Evolutionary conservation across 64 coral and sea anemone species (phyloP).

Genomic region (Actinia tenebrosa): DNA sequence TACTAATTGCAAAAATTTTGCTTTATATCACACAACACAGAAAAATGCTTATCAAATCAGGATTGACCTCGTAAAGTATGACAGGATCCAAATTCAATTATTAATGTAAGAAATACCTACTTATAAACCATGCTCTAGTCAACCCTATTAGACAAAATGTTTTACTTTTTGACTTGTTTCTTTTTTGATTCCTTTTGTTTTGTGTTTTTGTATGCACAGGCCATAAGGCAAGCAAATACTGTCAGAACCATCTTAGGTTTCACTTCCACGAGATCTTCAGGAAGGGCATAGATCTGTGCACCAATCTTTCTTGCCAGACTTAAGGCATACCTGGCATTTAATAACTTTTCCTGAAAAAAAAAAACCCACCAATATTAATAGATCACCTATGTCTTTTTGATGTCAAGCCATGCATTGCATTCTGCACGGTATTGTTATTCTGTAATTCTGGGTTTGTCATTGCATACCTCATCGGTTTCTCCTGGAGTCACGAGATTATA

Average conservation of each 20-base stretch:
- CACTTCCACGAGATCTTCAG: conserved; percentile 90
- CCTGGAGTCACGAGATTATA: conserved; percentile 62
- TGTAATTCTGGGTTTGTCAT: no score
- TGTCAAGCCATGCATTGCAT: no score
- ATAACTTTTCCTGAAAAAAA: conserved; percentile 69
- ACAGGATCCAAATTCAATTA: no score
- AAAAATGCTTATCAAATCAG: no score
- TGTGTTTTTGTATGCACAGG: conserved; percentile 16
- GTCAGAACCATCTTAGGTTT: conserved; percentile 98
- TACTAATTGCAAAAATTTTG: no score
- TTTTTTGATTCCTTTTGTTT: background rate
- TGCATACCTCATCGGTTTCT: conserved; percentile 59
- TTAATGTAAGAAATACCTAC: no score
- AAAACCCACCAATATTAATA: background rate
- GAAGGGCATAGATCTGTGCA: conserved; percentile 85
- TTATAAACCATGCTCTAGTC: no score
- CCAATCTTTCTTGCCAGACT: conserved; percentile 92
- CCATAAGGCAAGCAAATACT: conserved; percentile 89
- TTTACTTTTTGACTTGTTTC: background rate
- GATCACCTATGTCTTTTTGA: no score
- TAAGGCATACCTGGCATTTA: conserved; percentile 91
- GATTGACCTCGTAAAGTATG: no score
- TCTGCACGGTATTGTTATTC: no score
- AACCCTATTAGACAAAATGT: background rate
- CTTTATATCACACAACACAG: background rate